Conservation (phyloP, 2,888 invertebrate genomes). For the Gibbula magus region DNA sequence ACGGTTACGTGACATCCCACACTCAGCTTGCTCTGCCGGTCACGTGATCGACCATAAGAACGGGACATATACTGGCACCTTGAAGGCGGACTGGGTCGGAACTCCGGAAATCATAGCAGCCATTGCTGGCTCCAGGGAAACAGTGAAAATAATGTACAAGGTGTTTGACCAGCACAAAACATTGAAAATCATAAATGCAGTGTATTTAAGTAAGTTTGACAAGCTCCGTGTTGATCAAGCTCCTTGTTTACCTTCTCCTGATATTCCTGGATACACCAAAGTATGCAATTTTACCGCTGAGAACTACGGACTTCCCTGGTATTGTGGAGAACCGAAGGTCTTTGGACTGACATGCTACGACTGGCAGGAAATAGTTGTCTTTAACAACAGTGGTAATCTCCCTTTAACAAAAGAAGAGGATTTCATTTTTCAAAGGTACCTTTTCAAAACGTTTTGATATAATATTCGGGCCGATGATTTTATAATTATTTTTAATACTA, state of each 20-base stretch:
- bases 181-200: neutral
- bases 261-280: neutral
- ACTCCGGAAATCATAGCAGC: neutral
- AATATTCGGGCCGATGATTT: too few species aligned
- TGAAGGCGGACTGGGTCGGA: constrained; percentile 3
- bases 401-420: neutral
- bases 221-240: neutral
- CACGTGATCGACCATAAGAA: neutral
- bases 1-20: neutral
- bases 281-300: constrained; percentile 12
- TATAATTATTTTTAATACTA: too few species aligned
- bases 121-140: neutral
- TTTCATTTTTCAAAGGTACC: neutral
- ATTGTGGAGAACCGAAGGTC: neutral
- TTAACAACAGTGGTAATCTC: neutral
- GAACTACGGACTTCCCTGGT: constrained; percentile 12
- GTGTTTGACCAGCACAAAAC: neutral
- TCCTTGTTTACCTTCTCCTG: neutral
- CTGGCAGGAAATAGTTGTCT: neutral
- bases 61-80: neutral
- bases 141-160: neutral
- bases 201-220: neutral
- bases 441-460: too few species aligned
- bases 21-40: neutral
- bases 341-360: neutral